Conservation (phyloP, 2,113 vertebrate genomes). For the Trinectes maculatus region DNA sequence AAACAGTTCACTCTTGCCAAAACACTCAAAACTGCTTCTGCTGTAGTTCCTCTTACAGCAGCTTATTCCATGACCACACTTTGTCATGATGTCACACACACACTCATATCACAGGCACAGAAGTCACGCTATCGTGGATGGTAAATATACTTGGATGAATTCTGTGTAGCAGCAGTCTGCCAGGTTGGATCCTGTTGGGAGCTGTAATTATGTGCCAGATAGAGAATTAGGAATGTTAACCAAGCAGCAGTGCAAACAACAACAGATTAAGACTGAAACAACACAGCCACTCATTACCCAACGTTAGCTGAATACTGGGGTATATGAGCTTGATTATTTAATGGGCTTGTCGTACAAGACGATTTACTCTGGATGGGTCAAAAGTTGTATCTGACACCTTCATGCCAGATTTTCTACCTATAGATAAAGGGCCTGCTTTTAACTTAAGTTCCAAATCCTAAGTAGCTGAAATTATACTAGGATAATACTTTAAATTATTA, state of each 20-base stretch:
- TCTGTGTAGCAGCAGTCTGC: conserved; percentile 33
- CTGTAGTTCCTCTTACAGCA: neutral
- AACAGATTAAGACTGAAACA: conserved; percentile 55
- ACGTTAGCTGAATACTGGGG: neutral
- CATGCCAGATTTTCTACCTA: too few relatives aligned
- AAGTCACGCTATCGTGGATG: neutral
- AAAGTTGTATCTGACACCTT: neutral
- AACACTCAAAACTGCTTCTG: too few relatives aligned
- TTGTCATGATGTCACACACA: neutral
- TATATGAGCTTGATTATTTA: conserved; percentile 23
- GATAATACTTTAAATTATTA: too few relatives aligned
- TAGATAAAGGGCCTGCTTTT: too few relatives aligned
- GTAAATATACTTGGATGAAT: conserved; percentile 18
- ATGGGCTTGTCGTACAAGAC: neutral
- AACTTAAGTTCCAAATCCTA: too few relatives aligned
- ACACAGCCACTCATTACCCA: conserved; percentile 21
- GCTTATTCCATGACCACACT: neutral
- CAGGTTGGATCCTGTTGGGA: conserved; percentile 38
- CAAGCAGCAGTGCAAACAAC: conserved; percentile 54
- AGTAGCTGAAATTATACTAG: neutral
- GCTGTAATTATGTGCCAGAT: conserved; percentile 56
- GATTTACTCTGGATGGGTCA: neutral
- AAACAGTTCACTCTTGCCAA: too few relatives aligned
- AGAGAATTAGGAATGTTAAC: conserved; percentile 54
- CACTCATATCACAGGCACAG: conserved; percentile 16